Base-by-base conservation (phyloP, 2,888 invertebrate genomes). In the Pandemis cinnamomeana region DNA sequence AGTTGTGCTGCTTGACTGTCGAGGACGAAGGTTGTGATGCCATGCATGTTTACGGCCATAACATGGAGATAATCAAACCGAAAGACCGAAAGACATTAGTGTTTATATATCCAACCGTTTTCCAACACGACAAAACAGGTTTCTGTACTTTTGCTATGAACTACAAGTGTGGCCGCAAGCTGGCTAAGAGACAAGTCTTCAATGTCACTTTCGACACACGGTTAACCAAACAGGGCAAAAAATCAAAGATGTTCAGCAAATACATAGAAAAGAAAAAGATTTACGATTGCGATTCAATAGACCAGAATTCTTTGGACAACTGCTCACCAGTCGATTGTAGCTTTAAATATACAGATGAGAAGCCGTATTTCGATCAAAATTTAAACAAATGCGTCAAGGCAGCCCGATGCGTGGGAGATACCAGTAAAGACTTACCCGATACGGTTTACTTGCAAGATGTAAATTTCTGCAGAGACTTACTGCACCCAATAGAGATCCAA, bases 181-280 rank as follows among this genome's bases (percentile, higher is more conserved):
- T 48, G 1, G n/a, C 27, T 0, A 67, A 46, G 64, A 61, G 66
- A 44, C 53, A 71, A 67, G 3, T 55, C 53, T 41, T 74, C 7
- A 70, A 74, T n/a, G 67, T 74, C 10, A 20, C 60, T 36, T 74
- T 74, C 67, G 71, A 74, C 46, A 74, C 74, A 13, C 44, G 67
- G 10, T 20, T 71, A 6, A 41, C 60, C 7, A 62, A 20, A 20
- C 5, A 55, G 10, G 51, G 15, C 36, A 67, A 51, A 27, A 71
- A 64, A 51, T 64, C 74, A n/a, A 60, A 51, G 11, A 20, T 53
- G 36, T n/a, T 74, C 11, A 70, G 61, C 36, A 62, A 6, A 20
- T 74, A 71, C 36, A 41, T 71, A 7, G 46, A 46, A 42, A 51
- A 71, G n/a, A 67, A 41, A 41, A 20, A 10, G 36, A 55, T 74